A percentile compares a stretch with the other conserved stretches of the same genome.
Conservation (phyloP, 2,888 invertebrate species). For the Apoda limacodes region DNA sequence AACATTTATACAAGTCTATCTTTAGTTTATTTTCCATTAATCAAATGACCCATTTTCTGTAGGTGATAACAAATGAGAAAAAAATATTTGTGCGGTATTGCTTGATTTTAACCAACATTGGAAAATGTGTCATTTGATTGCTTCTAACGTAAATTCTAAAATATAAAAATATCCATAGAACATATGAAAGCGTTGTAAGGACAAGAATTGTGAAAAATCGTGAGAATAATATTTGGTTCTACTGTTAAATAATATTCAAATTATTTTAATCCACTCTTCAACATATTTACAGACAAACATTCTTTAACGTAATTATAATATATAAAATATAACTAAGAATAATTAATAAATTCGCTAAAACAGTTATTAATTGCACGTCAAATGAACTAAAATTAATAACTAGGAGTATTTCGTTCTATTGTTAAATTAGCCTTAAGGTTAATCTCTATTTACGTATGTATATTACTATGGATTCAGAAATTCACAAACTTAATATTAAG, state of each 20-base stretch:
- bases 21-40: slow-evolving; percentile 42
- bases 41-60: slow-evolving; percentile 39
- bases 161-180: slow-evolving; percentile 36
- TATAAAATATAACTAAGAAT: slow-evolving; percentile 28
- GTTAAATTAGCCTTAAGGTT: slow-evolving; percentile 57
- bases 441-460: slow-evolving; percentile 64
- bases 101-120: slow-evolving; percentile 4
- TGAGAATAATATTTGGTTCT: no score
- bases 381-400: slow-evolving; percentile 51
- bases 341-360: slow-evolving; percentile 63
- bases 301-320: slow-evolving; percentile 39
- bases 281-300: slow-evolving; percentile 59
- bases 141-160: slow-evolving; percentile 35
- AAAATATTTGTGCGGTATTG: slow-evolving; percentile 10
- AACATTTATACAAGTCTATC: slow-evolving; percentile 69
- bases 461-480: slow-evolving; percentile 52
- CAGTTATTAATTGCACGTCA: slow-evolving; percentile 36
- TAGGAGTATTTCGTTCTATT: slow-evolving; percentile 56
- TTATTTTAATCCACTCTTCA: slow-evolving; percentile 46
- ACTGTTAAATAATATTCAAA: slow-evolving; percentile 17
- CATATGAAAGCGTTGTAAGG: slow-evolving; percentile 35
- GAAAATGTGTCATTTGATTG: slow-evolving; percentile 36
- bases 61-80: no score
- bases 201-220: slow-evolving; percentile 26
- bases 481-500: slow-evolving; percentile 52